These are phyloP conservation scores for Malurus splendens DNA, from an alignment of 2,797 vertebrate genomes.

Conservation along the genomic window DNA sequence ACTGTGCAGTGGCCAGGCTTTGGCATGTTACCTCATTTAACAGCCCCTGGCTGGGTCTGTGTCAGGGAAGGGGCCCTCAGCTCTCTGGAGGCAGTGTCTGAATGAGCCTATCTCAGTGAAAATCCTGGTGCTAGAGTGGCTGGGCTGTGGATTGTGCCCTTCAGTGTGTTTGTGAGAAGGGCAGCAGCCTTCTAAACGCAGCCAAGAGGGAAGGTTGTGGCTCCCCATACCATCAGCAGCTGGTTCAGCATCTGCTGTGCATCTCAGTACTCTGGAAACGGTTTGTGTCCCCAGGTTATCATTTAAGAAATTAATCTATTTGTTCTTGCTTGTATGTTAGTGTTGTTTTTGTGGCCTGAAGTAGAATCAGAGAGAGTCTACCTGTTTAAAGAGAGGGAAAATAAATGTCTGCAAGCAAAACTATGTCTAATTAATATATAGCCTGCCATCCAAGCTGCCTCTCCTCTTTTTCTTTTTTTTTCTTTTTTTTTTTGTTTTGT, in stretches of 20 bases:
- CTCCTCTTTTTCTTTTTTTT: background rate
- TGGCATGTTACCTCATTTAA: background rate
- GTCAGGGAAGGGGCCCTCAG: background rate
- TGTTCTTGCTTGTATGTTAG: background rate
- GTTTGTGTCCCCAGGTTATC: background rate
- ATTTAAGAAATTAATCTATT: background rate
- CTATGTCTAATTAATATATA: background rate
- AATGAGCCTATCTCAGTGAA: background rate
- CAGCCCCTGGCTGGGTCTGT: background rate
- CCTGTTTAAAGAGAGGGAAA: background rate
- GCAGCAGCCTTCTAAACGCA: background rate
- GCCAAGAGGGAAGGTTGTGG: background rate
- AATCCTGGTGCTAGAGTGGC: background rate
- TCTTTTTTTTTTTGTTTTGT: background rate
- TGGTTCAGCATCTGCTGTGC: background rate
- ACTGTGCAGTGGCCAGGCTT: background rate
- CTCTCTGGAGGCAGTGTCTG: background rate
- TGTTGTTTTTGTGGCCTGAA: background rate
- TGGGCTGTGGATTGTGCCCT: background rate
- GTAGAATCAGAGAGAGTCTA: background rate
- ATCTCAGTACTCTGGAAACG: background rate
- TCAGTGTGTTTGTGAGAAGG: background rate
- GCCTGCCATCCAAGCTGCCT: background rate
- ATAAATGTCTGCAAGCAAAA: background rate
- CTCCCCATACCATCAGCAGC: background rate